phyloP scores from a whole-genome alignment of 2,797 vertebrate genomes.

The Danio kyathit region DNA sequence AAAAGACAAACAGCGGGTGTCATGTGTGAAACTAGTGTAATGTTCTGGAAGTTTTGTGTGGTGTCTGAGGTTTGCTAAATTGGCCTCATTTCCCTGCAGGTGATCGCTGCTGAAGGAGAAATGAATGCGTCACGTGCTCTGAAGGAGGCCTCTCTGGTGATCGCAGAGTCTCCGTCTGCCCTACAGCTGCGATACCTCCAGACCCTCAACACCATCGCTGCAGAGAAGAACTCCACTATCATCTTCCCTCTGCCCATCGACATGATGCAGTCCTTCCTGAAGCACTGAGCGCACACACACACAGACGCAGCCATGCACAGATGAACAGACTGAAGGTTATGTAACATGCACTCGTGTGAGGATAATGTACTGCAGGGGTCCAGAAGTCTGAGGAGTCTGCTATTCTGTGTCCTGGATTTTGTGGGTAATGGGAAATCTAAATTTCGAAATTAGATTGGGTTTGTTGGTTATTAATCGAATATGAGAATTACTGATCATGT shows the following conservation, averaged over 20 bases:
- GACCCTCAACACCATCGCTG: constrained; percentile 94
- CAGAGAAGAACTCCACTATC: constrained; percentile 97
- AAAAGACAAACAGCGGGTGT: neutral
- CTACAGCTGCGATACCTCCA: constrained; percentile 97
- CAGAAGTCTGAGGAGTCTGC: constrained; percentile 4
- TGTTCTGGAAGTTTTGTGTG: neutral
- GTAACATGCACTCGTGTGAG: constrained; percentile 20
- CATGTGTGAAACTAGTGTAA: neutral
- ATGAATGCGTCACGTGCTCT: constrained; percentile 95
- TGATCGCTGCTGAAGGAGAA: constrained; percentile 95
- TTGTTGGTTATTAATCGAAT: neutral
- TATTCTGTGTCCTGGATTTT: neutral
- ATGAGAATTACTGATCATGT: neutral
- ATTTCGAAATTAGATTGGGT: neutral
- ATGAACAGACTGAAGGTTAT: neutral
- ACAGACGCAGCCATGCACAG: constrained; percentile 11
- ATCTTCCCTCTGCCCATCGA: constrained; percentile 95
- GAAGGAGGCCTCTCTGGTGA: constrained; percentile 94
- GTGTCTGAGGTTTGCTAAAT: neutral
- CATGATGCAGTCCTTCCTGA: constrained; percentile 84
- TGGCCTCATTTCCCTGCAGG: constrained; percentile 72
- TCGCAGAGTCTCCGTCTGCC: constrained; percentile 90
- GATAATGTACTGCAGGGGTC: neutral
- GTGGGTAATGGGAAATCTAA: too few relatives aligned
- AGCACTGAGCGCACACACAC: constrained; percentile 56